These are phyloP conservation scores for Drosophila crucigera DNA, from an alignment of 2,888 invertebrate genomes.

Conservation along the genomic window DNA sequence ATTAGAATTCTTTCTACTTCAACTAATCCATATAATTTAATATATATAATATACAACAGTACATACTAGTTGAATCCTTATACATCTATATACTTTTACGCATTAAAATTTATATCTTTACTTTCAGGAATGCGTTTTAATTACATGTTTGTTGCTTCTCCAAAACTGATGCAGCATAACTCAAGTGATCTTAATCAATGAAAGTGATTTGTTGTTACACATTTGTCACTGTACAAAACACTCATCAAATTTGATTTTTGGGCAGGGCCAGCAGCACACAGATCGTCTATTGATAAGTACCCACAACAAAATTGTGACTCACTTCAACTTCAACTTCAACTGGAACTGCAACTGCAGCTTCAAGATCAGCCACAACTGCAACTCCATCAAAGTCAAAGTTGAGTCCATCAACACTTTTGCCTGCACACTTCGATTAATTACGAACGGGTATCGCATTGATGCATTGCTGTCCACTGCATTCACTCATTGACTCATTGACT, in stretches of 20 bases:
- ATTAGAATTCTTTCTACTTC: background rate
- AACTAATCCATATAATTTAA: background rate
- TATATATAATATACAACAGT: background rate
- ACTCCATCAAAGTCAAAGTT: conserved; percentile 11
- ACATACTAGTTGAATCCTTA: background rate
- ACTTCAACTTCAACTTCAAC: conserved; percentile 23
- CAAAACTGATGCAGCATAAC: conserved; percentile 29
- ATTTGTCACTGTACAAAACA: conserved; percentile 75
- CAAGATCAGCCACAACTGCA: background rate
- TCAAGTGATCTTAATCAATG: conserved; percentile 50
- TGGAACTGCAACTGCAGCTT: background rate
- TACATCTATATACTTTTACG: background rate
- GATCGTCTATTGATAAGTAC: conserved; percentile 43
- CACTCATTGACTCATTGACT: conserved; percentile 5
- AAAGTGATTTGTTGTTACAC: conserved; percentile 76
- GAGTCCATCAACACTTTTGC: conserved; percentile 61
- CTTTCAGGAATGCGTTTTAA: background rate
- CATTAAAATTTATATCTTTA: background rate
- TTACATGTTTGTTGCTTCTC: background rate
- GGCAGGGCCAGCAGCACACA: conserved; percentile 14
- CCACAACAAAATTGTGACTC: conserved; percentile 63
- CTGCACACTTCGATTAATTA: conserved; percentile 59
- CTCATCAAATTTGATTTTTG: conserved; percentile 39
- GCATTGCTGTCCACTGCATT: conserved; percentile 60
- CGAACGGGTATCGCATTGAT: conserved; percentile 49